Base-by-base conservation (phyloP, 2,797 vertebrate species). In the Diplodus sargus region DNA sequence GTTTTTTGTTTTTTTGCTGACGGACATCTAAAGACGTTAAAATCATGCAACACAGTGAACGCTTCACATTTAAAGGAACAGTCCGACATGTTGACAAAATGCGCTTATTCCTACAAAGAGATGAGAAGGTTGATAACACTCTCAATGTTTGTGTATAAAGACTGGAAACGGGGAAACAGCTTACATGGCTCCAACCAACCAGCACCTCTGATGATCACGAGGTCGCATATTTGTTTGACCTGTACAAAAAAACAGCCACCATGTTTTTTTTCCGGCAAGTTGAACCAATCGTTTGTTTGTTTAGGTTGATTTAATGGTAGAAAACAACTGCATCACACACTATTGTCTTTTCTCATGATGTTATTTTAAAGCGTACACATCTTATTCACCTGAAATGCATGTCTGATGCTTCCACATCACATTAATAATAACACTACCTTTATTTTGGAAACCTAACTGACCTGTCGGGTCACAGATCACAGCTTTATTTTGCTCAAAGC, bases 1-100 rank as follows among this genome's bases (percentile, higher is more conserved):
- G 56, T 51, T 63, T 57, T 51, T 63, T 57, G 43, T 57, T 39
- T 43, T 43, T 71, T 68, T 28, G 47, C 15, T 60, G 12, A 12
- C 12, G 30, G 51, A 67, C 49, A 20, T 15, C 14, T 57, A 12
- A 43, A 20, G 6, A 47, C 12, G 14, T 54, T 22, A 25, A 51
- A 34, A 70, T 13, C 4, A 56, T 42, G 28, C 5, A 4, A n/a
- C 58, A 52, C 43, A 54, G 25, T 28, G 20, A 64, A 64, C 53
- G 2, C 18, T 8, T 11, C 48, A 60, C 56, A 68, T 42, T n/a
- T 13, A 14, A 20, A 43, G 51, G 17, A 30, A 30, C 17, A 4
- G 25, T n/a, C 16, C 51, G 52, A 17, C 20, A 43, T 42, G 39
- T 48, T 12, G 20, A n/a, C 18, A 59, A 56, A 56, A 25, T 14